Evolutionary conservation across 2,113 vertebrate species (phyloP), one percentile per base, ranked within the genome.

Genomic region (Polypterus bichir): DNA sequence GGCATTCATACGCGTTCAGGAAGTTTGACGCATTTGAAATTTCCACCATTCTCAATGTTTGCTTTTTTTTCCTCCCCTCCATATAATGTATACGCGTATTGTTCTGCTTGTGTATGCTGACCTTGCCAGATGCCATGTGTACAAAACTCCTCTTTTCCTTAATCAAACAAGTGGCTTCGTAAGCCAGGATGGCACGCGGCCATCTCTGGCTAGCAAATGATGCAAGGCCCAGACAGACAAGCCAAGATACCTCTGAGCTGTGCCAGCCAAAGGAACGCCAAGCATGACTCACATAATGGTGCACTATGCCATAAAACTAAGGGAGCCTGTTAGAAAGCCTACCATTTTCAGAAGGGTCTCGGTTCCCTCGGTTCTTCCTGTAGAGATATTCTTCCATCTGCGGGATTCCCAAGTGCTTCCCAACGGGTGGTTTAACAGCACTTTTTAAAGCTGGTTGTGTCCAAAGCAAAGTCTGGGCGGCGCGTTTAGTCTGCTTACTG

Each of bases 151-250:
- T 68, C 66, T 64, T 81, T 83, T 79, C 72, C 71, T 78, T 79
- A 82, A 80, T 82, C 72, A 69, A 73, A 80, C 65, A 77, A 78
- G 69, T 79, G 78, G 69, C 69, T 78, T 70, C 77, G 72, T 76
- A 76, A 76, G 79, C 71, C 72, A 79, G 66, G 76, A 80, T 80
- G 85, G 86, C 85, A 81, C 65, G 48, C 68, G 56, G 83, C 80
- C 85, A 86, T 76, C 66, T 75, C 69, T 65, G 66, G 68, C 67
- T 70, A 60, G 44, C 55, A 49, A 47, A 69, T 5, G 11, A 55
- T 59, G 5, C 11, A 11, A 59, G 60, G 48, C 56, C 54, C 7
- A 52, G 48, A 27, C 27, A 27, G 27, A 62, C 49, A 9, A 6
- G 56, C 55, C 27, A 44, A 71, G 64, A 57, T 5, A 9, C 46